phyloP scores from a whole-genome alignment of 2,888 invertebrate species.

The Xanthorhoe spadicearia region DNA sequence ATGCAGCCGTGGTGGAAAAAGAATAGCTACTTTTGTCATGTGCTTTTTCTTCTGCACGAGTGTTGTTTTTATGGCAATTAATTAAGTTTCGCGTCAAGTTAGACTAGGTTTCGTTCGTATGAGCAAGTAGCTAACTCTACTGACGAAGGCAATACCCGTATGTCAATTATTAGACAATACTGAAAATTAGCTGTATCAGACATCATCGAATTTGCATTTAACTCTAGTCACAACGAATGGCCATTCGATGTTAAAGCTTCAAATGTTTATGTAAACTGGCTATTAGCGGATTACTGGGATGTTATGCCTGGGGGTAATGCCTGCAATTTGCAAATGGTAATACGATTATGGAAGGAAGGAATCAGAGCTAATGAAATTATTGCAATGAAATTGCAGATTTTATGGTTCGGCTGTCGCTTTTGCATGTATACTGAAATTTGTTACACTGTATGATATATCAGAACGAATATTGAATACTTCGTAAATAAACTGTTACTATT shows the following conservation, averaged over 20 bases:
- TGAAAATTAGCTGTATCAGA: slow-evolving; percentile 11
- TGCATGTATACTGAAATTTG: background rate
- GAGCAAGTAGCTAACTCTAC: no score
- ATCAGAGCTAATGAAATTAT: slow-evolving; percentile 54
- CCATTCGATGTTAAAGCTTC: slow-evolving; percentile 29
- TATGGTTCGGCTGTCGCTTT: background rate
- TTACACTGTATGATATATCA: background rate
- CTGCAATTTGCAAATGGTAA: slow-evolving; percentile 47
- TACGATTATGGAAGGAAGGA: slow-evolving; percentile 51
- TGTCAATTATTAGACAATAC: background rate
- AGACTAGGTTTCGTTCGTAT: no score
- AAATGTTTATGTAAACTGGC: slow-evolving; percentile 37
- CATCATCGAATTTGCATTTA: slow-evolving; percentile 23
- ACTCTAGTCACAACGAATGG: slow-evolving; percentile 23
- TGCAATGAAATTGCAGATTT: slow-evolving; percentile 24
- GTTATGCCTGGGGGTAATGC: slow-evolving; percentile 36
- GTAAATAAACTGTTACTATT: background rate
- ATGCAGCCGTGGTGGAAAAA: no score
- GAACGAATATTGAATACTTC: background rate
- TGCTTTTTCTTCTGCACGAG: background rate
- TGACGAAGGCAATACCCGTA: no score
- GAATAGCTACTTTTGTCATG: background rate
- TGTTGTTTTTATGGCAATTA: no score
- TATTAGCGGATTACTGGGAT: slow-evolving; percentile 32
- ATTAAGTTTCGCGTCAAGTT: no score